Evolutionary conservation across 1,140 invertebrate genomes (phyloP).

Genomic region (Drosophila sproati): DNA sequence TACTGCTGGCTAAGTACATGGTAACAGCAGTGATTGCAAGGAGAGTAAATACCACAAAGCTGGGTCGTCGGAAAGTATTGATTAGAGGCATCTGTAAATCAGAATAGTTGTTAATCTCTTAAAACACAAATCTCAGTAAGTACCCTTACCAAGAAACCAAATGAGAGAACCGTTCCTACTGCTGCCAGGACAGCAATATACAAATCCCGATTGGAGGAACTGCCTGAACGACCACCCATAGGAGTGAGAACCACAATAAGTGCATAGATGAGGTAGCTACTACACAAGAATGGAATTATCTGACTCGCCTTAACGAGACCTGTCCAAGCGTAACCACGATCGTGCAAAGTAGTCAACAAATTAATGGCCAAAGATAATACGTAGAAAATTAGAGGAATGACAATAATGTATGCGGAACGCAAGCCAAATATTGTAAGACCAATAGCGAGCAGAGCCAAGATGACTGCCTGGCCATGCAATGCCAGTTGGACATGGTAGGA

Average conservation of each 20-base stretch:
- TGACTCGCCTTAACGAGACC: slow-evolving; percentile 85
- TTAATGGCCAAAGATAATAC: slow-evolving; percentile 50
- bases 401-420: slow-evolving; percentile 56
- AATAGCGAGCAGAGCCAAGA: slow-evolving; percentile 44
- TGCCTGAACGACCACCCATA: slow-evolving; percentile 88
- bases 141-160: slow-evolving; percentile 65
- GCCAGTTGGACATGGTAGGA: slow-evolving; percentile 57
- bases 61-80: slow-evolving; percentile 70
- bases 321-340: slow-evolving; percentile 86
- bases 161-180: slow-evolving; percentile 75
- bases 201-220: slow-evolving; percentile 87
- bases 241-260: slow-evolving; percentile 89
- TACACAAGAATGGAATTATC: slow-evolving; percentile 84
- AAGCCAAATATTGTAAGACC: slow-evolving; percentile 44
- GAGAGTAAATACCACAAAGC: slow-evolving; percentile 51
- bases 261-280: slow-evolving; percentile 87
- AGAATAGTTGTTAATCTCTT: neutral
- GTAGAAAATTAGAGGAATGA: slow-evolving; percentile 64
- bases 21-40: slow-evolving; percentile 85
- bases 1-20: slow-evolving; percentile 87
- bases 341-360: slow-evolving; percentile 56
- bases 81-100: slow-evolving; percentile 62
- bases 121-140: neutral
- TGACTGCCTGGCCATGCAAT: slow-evolving; percentile 56
- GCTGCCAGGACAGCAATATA: slow-evolving; percentile 85